Conservation (phyloP, 2,888 invertebrate species). For the Adela reaumurella region DNA sequence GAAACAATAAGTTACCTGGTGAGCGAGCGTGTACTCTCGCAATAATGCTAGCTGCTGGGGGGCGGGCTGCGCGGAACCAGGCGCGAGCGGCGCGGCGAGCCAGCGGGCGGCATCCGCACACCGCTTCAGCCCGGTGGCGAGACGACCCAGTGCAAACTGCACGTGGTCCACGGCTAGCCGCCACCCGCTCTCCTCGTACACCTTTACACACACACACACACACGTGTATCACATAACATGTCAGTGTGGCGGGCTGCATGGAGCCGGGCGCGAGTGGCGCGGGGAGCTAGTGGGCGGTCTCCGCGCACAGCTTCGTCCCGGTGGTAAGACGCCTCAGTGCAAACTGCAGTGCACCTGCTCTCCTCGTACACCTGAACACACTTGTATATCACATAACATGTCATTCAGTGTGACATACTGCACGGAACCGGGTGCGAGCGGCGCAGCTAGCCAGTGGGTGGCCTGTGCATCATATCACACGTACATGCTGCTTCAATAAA, state of each 20-base stretch:
- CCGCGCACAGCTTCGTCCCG: slow-evolving; percentile 62
- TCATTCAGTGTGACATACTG: slow-evolving; percentile 68
- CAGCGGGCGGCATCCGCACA: slow-evolving; percentile 67
- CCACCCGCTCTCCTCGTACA: slow-evolving; percentile 79
- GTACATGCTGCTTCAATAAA: no score
- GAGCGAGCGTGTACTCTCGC: slow-evolving; percentile 81
- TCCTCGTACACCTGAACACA: slow-evolving; percentile 70
- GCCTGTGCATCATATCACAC: no score
- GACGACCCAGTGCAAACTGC: slow-evolving; percentile 88
- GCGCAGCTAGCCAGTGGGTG: slow-evolving; percentile 71
- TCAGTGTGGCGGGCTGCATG: slow-evolving; percentile 66
- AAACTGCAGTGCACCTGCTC: slow-evolving; percentile 90
- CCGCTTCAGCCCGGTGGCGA: slow-evolving; percentile 67
- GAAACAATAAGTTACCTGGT: no score
- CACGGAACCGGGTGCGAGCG: slow-evolving; percentile 66
- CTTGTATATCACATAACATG: no score
- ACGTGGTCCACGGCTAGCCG: slow-evolving; percentile 93
- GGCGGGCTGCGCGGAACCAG: slow-evolving; percentile 66
- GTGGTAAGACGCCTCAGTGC: slow-evolving; percentile 85
- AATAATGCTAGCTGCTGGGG: slow-evolving; percentile 78
- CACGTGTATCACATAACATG: no score
- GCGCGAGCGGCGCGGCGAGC: slow-evolving; percentile 73
- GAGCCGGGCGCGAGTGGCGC: slow-evolving; percentile 70
- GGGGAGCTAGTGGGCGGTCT: slow-evolving; percentile 72
- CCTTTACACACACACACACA: no score